phyloP scores from a whole-genome alignment of 2,797 vertebrate species.

The Oceanodroma leucorhoa region DNA sequence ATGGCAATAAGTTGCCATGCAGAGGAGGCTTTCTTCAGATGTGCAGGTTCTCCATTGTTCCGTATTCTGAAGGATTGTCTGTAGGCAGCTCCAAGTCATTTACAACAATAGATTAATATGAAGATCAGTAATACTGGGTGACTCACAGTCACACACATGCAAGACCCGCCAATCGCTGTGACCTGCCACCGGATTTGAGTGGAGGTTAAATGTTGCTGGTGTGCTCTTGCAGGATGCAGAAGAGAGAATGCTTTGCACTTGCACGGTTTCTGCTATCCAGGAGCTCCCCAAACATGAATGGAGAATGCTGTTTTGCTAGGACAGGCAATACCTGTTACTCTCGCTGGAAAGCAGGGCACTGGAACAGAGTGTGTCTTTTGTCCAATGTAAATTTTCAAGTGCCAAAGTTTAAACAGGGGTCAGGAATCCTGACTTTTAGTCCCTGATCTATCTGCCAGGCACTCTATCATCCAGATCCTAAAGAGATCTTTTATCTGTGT shows the following conservation, averaged over 20 bases:
- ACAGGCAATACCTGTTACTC: background rate
- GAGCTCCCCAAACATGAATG: slow-evolving; percentile 33
- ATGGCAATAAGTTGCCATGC: slow-evolving; percentile 64
- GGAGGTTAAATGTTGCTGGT: slow-evolving; percentile 18
- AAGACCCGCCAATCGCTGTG: slow-evolving; percentile 48
- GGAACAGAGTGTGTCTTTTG: background rate
- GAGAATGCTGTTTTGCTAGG: background rate
- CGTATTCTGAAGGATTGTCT: slow-evolving; percentile 49
- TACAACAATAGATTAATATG: slow-evolving; percentile 66
- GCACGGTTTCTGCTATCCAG: slow-evolving; percentile 11
- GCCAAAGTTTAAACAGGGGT: background rate
- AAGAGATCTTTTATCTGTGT: background rate
- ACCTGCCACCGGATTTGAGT: slow-evolving; percentile 36
- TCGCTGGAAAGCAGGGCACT: background rate
- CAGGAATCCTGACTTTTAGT: background rate
- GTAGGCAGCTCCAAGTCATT: slow-evolving; percentile 73
- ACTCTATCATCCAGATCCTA: background rate
- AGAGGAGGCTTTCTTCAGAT: slow-evolving; percentile 59
- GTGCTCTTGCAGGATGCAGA: background rate
- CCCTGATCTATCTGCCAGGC: background rate
- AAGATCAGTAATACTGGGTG: slow-evolving; percentile 64
- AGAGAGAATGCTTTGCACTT: background rate
- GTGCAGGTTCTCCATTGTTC: slow-evolving; percentile 65
- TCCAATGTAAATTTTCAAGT: background rate
- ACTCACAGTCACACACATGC: slow-evolving; percentile 66